A percentile compares a stretch with the other conserved stretches of the same genome.
These are phyloP conservation scores for Leptopilina drosophilae DNA, from an alignment of 2,888 invertebrate genomes.

Conservation along the genomic window DNA sequence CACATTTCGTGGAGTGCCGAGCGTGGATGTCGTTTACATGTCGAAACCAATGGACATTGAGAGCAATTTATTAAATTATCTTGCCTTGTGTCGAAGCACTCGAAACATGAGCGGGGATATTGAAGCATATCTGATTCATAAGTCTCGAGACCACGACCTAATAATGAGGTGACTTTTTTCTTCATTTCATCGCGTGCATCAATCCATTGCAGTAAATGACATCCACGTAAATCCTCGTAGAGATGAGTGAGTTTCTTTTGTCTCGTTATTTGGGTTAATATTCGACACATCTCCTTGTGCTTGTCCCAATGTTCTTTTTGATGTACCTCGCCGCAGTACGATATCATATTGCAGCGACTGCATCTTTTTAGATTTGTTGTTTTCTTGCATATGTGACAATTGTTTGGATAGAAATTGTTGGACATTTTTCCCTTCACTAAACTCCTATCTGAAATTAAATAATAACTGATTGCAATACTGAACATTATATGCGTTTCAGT, in stretches of 20 bases:
- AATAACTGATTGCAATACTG: too few species aligned
- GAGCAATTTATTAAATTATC: neutral
- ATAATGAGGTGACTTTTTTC: slow-evolving; percentile 52
- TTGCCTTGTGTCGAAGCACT: slow-evolving; percentile 30
- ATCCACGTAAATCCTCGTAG: slow-evolving; percentile 37
- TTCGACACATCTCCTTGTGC: slow-evolving; percentile 65
- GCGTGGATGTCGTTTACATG: neutral
- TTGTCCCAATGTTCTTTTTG: slow-evolving; percentile 64
- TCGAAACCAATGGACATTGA: neutral
- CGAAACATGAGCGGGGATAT: slow-evolving; percentile 60
- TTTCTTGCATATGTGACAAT: neutral
- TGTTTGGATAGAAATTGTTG: neutral
- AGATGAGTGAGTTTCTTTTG: slow-evolving; percentile 39
- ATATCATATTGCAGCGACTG: slow-evolving; percentile 64
- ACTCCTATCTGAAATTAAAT: too few species aligned
- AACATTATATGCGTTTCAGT: too few species aligned
- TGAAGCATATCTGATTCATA: slow-evolving; percentile 64
- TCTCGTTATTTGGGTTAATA: slow-evolving; percentile 49
- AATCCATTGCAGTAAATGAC: slow-evolving; percentile 51
- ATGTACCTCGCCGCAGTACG: slow-evolving; percentile 65
- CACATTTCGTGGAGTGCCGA: neutral
- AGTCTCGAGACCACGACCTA: slow-evolving; percentile 52
- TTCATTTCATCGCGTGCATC: slow-evolving; percentile 57
- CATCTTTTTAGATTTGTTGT: slow-evolving; percentile 51
- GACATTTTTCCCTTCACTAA: too few species aligned